These are phyloP conservation scores for Callorhinus ursinus DNA, from an alignment of 2,113 vertebrate genomes.

Conservation along the genomic window DNA sequence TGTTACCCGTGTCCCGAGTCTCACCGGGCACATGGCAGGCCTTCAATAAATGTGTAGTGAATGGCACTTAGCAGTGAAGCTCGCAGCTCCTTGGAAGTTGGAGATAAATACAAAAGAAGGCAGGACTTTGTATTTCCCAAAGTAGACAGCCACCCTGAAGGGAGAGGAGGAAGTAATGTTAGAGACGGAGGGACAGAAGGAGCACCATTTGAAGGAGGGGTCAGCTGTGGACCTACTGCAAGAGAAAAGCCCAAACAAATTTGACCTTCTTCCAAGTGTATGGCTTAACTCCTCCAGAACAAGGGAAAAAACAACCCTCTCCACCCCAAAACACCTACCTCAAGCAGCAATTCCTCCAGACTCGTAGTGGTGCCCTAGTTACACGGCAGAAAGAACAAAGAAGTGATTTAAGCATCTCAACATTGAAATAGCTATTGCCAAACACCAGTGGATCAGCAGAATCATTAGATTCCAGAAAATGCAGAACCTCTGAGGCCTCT, in stretches of 20 bases:
- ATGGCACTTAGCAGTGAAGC: not conserved
- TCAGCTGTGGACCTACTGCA: not conserved
- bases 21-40: not conserved
- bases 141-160: not conserved
- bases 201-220: slow-evolving; percentile 4
- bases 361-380: slow-evolving; percentile 19
- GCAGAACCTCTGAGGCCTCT: slow-evolving; percentile 57
- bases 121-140: not conserved
- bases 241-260: not conserved
- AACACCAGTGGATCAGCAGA: slow-evolving; percentile 61
- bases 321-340: not conserved
- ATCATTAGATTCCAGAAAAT: slow-evolving; percentile 68
- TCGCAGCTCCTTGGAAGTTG: not conserved
- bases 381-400: slow-evolving; percentile 71
- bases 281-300: not conserved
- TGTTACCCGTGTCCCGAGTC: not conserved
- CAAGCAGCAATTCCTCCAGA: slow-evolving; percentile 3
- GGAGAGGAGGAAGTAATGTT: not conserved
- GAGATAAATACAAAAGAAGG: not conserved
- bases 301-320: not conserved
- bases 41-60: not conserved
- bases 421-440: slow-evolving; percentile 50
- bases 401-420: slow-evolving; percentile 58
- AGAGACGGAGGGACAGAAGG: not conserved
- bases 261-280: not conserved